Percentiles rank a stretch among this genome's conserved stretches.
phyloP scores from a whole-genome alignment of 1,140 invertebrate species.

The Scaptomyza hsui region DNA sequence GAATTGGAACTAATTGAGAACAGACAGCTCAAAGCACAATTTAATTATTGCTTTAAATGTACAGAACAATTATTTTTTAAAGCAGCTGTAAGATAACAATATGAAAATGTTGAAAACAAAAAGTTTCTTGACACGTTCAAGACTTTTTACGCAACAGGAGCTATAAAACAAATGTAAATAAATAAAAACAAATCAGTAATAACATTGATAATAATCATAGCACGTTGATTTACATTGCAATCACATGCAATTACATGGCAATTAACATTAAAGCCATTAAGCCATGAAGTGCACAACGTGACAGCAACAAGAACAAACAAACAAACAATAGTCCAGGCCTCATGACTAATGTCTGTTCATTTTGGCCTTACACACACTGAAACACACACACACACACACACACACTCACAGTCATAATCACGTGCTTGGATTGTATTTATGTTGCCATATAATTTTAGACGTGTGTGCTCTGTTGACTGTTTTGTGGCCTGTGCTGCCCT shows the following conservation, averaged over 20 bases:
- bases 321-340: constrained; percentile 25
- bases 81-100: neutral
- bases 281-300: constrained; percentile 57
- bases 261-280: constrained; percentile 77
- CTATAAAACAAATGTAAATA: neutral
- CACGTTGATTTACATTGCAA: constrained; percentile 71
- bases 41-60: neutral
- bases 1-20: neutral
- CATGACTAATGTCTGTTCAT: constrained; percentile 21
- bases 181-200: constrained; percentile 18
- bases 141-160: neutral
- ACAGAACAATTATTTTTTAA: neutral
- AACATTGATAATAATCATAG: constrained; percentile 43
- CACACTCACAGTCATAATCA: too few relatives aligned
- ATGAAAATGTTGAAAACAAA: too few relatives aligned
- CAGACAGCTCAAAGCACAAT: neutral
- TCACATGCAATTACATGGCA: constrained; percentile 76
- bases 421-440: constrained; percentile 25
- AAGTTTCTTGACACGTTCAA: too few relatives aligned
- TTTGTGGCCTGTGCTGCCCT: neutral
- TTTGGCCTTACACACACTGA: neutral
- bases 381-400: neutral
- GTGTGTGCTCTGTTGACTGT: constrained; percentile 14
- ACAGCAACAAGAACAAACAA: constrained; percentile 23
- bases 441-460: constrained; percentile 29